phyloP scores from a whole-genome alignment of 2,113 vertebrate species.

The Piprites chloris region DNA sequence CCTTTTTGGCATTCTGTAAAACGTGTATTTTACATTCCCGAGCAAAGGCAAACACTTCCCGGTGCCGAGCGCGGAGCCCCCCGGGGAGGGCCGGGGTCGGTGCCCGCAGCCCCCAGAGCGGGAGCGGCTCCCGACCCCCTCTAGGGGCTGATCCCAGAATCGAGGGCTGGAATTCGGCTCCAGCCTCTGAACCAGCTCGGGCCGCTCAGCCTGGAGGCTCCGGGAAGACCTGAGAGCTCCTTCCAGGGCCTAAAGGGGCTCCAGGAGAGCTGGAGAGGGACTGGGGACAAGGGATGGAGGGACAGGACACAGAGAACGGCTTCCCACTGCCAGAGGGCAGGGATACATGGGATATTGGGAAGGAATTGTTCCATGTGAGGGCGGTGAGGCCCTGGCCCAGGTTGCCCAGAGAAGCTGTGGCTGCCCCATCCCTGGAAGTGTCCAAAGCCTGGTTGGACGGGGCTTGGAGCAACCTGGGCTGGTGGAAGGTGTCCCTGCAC shows the following conservation, averaged over 20 bases:
- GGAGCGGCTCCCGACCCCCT: neutral
- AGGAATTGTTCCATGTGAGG: neutral
- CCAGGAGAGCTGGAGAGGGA: neutral
- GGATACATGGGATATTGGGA: neutral
- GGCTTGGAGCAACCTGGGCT: neutral
- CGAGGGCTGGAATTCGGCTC: neutral
- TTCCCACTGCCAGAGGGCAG: neutral
- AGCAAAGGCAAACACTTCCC: neutral
- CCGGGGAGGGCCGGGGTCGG: neutral
- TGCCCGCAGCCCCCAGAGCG: neutral
- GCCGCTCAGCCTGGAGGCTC: neutral
- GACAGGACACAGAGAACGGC: neutral
- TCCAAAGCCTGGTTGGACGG: neutral
- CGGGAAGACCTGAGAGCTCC: neutral
- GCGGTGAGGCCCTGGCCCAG: neutral
- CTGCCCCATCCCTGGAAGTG: neutral
- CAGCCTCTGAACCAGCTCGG: rapidly evolving
- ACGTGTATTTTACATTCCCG: neutral
- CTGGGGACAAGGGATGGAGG: neutral
- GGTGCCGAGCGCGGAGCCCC: neutral
- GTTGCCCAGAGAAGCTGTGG: neutral
- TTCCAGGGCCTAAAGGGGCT: rapidly evolving
- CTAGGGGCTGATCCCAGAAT: neutral
- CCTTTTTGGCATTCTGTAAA: conserved; percentile 41
- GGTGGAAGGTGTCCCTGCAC: neutral